Base-by-base conservation (phyloP, 2,113 vertebrate genomes). In the Oncorhynchus nerka region DNA sequence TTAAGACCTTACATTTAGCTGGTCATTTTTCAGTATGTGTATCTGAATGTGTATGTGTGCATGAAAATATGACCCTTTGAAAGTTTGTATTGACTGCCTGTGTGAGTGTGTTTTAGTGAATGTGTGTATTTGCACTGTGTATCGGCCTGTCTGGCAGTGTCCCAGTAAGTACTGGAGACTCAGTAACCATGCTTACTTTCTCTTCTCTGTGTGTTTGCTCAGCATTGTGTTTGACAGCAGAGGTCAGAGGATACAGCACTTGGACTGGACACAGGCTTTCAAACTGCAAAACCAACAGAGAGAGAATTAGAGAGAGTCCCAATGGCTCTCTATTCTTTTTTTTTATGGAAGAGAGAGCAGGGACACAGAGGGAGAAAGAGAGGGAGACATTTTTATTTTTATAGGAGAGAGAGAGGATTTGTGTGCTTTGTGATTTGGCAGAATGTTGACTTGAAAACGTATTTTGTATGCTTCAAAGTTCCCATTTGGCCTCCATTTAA, bases 401-500 rank as follows among this genome's bases (percentile, higher is more conserved):
- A 69, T 49, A 13, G 72, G 77, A 70, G 61, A 45, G 8, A 45
- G 76, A 49, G n/a, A 26, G 59, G n/a, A 39, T 24, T 4, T n/a
- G 22, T 45, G 65, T 81, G 39, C 68, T 74, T 28, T 68, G 48
- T 45, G 71, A 62, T 74, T 78, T 64, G 16, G 76, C 66, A 55
- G 55, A 28, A 19, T 70, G 73, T 51, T 82, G 64, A 72, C 69
- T 73, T 79, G 0, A 20, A 57, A 19, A 15, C 55, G 20, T 68
- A 71, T 81, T 75, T 75, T 74, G 82, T 81, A 83, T 84, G n/a
- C 75, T 84, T 83, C 77, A 77, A 79, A 74, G 82, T 83, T 86
- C 79, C 28, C 22, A 19, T 45, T 57, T 61, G 1, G 0, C 70
- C 73, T 67, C 34, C 20, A 59, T 39, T 77, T 32, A 67, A 32